A percentile compares a stretch with the other conserved stretches of the same genome.
phyloP scores from a whole-genome alignment of 2,888 invertebrate species.

The Orgyia antiqua region DNA sequence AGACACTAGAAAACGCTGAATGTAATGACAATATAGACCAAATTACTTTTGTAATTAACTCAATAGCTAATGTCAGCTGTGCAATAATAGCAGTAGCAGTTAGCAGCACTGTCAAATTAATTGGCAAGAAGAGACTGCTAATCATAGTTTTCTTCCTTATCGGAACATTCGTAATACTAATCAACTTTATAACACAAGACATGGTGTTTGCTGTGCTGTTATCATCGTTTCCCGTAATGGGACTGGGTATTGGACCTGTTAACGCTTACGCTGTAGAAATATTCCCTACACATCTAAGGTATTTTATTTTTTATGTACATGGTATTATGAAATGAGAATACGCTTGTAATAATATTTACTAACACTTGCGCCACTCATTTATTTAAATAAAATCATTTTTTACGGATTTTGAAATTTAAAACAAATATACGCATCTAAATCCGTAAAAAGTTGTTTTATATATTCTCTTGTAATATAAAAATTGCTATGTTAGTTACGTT shows the following conservation, averaged over 20 bases:
- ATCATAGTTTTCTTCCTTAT: slow-evolving; percentile 43
- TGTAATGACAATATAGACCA: slow-evolving; percentile 56
- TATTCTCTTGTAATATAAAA: too few relatives aligned
- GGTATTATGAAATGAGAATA: too few relatives aligned
- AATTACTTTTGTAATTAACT: slow-evolving; percentile 52
- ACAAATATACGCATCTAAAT: too few relatives aligned
- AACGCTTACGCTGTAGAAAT: slow-evolving; percentile 66
- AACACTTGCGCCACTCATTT: too few relatives aligned
- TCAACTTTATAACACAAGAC: slow-evolving; percentile 57
- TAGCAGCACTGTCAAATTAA: slow-evolving; percentile 51
- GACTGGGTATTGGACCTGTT: slow-evolving; percentile 57
- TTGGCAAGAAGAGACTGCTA: slow-evolving; percentile 60
- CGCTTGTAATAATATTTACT: too few relatives aligned
- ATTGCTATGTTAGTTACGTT: too few relatives aligned
- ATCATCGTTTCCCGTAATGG: slow-evolving; percentile 52
- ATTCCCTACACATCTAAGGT: slow-evolving; percentile 70
- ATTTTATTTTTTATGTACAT: slow-evolving; percentile 4
- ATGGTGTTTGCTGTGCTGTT: slow-evolving; percentile 55
- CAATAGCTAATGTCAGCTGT: slow-evolving; percentile 47
- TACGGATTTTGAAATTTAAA: too few relatives aligned
- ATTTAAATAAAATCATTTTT: too few relatives aligned
- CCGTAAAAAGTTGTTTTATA: too few relatives aligned
- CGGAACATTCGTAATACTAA: slow-evolving; percentile 46
- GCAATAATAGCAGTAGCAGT: slow-evolving; percentile 46
- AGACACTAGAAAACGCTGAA: slow-evolving; percentile 22